A percentile compares a stretch with the other conserved stretches of the same genome.
Evolutionary conservation across 2,888 invertebrate species (phyloP).

Genomic region (Stenoptilia bipunctidactyla): DNA sequence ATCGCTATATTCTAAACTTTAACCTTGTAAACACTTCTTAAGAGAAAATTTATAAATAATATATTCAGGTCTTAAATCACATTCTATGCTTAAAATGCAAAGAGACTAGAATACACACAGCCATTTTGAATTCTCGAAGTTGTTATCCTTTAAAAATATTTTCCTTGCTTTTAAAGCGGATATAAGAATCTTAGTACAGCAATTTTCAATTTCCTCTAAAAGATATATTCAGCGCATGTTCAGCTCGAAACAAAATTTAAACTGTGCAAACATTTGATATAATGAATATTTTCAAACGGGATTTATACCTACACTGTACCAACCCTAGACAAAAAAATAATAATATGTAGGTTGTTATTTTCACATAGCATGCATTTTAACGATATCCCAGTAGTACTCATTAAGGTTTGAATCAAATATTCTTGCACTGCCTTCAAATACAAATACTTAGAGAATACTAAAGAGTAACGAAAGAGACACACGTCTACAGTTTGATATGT

Average conservation of each 20-base stretch:
- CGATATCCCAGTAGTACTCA: neutral
- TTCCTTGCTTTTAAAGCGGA: neutral
- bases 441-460: too few relatives aligned
- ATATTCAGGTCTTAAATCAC: too few relatives aligned
- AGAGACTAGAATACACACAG: neutral
- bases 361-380: neutral
- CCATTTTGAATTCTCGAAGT: neutral
- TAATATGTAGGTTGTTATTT: neutral
- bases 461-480: neutral
- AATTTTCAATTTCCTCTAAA: neutral
- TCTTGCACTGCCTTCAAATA: neutral
- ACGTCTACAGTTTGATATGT: neutral
- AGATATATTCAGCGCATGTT: neutral
- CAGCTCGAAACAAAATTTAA: neutral
- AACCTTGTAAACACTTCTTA: too few relatives aligned
- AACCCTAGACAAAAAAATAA: neutral
- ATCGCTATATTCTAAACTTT: too few relatives aligned
- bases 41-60: too few relatives aligned
- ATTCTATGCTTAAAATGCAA: too few relatives aligned
- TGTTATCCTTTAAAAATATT: neutral
- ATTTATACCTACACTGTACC: too few relatives aligned
- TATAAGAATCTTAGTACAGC: neutral
- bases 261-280: neutral
- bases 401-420: neutral
- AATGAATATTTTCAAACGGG: too few relatives aligned